Conservation (phyloP, 2,888 invertebrate genomes). For the Invenusta paracnida region DNA sequence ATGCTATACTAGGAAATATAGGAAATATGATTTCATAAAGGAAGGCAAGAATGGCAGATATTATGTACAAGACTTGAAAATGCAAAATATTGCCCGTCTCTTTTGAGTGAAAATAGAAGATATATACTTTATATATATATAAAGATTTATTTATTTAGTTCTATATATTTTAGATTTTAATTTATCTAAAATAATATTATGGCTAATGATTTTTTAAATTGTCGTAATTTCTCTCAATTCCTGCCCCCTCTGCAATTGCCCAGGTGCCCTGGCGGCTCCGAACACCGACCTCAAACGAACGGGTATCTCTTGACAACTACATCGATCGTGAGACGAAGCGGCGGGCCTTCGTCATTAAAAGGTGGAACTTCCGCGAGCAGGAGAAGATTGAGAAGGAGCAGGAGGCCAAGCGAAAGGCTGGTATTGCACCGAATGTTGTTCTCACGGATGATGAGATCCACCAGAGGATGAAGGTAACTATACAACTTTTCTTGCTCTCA, state of each 20-base stretch:
- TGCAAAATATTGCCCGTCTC: too few species aligned
- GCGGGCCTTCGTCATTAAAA: conserved; percentile 56
- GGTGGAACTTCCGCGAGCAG: conserved; percentile 59
- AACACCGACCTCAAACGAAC: conserved; percentile 55
- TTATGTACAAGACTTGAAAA: too few species aligned
- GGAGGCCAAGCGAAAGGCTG: conserved; percentile 56
- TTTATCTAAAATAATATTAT: too few species aligned
- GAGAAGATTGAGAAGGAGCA: conserved; percentile 58
- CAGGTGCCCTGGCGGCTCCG: conserved; percentile 60
- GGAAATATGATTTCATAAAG: too few species aligned
- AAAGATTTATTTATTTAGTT: too few species aligned
- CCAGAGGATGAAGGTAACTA: conserved; percentile 49
- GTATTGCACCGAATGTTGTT: conserved; percentile 56
- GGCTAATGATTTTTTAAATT: too few species aligned
- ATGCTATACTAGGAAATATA: too few species aligned
- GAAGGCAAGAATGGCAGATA: too few species aligned
- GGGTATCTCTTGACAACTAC: conserved; percentile 48
- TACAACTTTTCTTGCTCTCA: not conserved
- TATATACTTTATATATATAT: too few species aligned
- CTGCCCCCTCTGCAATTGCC: conserved; percentile 44
- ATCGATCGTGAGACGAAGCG: conserved; percentile 59
- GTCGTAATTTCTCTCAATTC: too few species aligned
- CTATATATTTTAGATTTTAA: too few species aligned
- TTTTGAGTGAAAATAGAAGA: too few species aligned
- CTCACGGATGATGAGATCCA: conserved; percentile 58